Base-by-base conservation (phyloP, 2,113 vertebrate species). In the Pogonocichla stellata region DNA sequence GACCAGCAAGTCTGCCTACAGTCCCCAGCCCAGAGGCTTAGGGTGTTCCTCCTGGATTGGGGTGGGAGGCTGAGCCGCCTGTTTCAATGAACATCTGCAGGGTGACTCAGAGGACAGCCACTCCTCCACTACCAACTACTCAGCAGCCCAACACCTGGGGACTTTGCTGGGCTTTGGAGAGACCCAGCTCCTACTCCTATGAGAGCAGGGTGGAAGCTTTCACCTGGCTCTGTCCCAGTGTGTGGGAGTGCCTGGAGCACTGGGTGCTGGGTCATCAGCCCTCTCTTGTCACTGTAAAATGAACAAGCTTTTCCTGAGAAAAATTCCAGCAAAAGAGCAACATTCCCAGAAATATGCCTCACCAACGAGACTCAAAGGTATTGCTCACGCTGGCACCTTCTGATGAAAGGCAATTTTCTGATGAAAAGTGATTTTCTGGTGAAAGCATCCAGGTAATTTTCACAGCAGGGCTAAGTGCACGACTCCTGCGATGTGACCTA, bases 371-470 rank as follows among this genome's bases (percentile, higher is more conserved):
- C n/a, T 42, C 61, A 8, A 20, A 38, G 45, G 24, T 67, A 67
- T 40, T 89, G 65, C 69, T 87, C 65, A 47, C 0, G 3, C 43
- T 47, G 43, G 33, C 17, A 53, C 70, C 78, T 66, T 77, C 29
- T 50, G 62, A 77, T 29, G 50, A 73, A 75, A 90, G 80, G 61
- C 73, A 74, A 81, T 88, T 87, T 95, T 72, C 62, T 80, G 86
- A 95, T 56, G 80, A 80, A 28, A 90, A 89, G 65, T 7, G 14
- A 56, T 82, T 83, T 88, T 72, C 51, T 81, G 69, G 33, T 45
- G 34, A 69, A 83, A 80, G 69, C n/a, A 50, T 28, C 84, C 77
- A 85, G 48, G 15, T 38, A 16, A 36, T 91, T 91, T 75, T 91
- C 73, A 24, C 67, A 64, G 78, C 20, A 16, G 14, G 65, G 43